Evolutionary conservation across 2,797 vertebrate species (phyloP), one percentile per base, ranked within the genome.

Genomic region (Falco concolor): DNA sequence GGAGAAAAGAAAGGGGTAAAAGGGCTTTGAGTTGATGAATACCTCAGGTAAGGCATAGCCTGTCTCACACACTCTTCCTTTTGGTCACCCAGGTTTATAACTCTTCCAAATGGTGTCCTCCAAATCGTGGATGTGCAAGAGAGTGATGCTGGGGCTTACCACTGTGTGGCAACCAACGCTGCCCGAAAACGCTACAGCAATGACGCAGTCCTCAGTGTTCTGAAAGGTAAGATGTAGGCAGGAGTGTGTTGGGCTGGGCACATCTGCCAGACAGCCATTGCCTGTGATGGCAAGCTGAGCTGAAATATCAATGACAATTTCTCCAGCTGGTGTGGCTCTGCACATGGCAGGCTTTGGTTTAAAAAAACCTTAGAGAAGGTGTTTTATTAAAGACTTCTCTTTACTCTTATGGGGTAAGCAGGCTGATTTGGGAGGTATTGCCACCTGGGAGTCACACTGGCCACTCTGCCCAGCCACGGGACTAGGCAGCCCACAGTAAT

Each of bases 31-130:
- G 42, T 5, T 77, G 59, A 45, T 56, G 34, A 84, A 24, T 25
- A 70, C 44, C 23, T 67, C 12, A 12, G 12, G 8, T 52, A 90
- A 49, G 21, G 59, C 8, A 6, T 18, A 74, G 13, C 77, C 64
- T 64, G 18, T 82, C 84, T 97, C 38, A 75, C 38, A 70, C 38
- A 6, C 20, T 67, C 63, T 88, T 82, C n/a, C 19, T 61, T 96
- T 94, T 90, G 40, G 36, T 90, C 60, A 23, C 77, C 77, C 97
- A 99, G 99, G 98, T 99, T 99, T 94, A 98, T 99, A 98, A 98
- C 98, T 52, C 99, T 99, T 89, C 99, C 99, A 84, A 99, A 99
- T 3, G 99, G 99, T 44, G 98, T 99, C 92, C 98, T 99, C 80
- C 99, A 99, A 97, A 99, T 99, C 38, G 97, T 99, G 76, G 98